A percentile compares a stretch with the other conserved stretches of the same genome.
Evolutionary conservation across 2,797 vertebrate species (phyloP).

Genomic region (Pseudopleuronectes americanus): DNA sequence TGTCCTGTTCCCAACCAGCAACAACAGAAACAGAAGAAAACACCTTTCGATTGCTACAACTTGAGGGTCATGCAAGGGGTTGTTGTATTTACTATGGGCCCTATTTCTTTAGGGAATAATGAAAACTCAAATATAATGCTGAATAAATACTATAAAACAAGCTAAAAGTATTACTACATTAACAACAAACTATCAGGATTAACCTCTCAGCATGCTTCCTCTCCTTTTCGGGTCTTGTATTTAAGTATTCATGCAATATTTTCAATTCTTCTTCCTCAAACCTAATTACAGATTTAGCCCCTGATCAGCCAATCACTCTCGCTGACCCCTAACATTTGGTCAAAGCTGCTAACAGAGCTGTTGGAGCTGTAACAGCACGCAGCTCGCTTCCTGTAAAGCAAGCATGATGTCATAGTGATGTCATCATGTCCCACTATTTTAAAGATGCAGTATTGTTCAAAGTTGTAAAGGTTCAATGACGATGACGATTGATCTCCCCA

Average conservation of each 20-base stretch:
- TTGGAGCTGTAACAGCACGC: slow-evolving; percentile 69
- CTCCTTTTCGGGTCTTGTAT: slow-evolving; percentile 20
- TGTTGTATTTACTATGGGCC: slow-evolving; percentile 36
- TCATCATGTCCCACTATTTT: slow-evolving; percentile 85
- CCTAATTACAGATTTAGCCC: slow-evolving; percentile 27
- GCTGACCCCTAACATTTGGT: slow-evolving; percentile 21
- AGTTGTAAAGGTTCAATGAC: slow-evolving; percentile 72
- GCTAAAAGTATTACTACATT: slow-evolving; percentile 9
- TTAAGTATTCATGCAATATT: slow-evolving; percentile 48
- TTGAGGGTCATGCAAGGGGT: slow-evolving; percentile 71
- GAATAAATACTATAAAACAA: slow-evolving; percentile 34
- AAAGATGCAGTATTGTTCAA: slow-evolving; percentile 90
- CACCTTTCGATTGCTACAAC: slow-evolving; percentile 66
- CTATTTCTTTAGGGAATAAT: slow-evolving; percentile 25
- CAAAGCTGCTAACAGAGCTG: slow-evolving; percentile 40
- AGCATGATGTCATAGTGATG: slow-evolving; percentile 75
- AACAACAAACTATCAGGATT: slow-evolving; percentile 23
- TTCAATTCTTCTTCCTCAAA: slow-evolving; percentile 21
- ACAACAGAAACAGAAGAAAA: slow-evolving; percentile 91
- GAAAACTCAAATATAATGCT: slow-evolving; percentile 13
- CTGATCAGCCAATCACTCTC: slow-evolving; percentile 25
- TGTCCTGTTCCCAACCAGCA: slow-evolving; percentile 88
- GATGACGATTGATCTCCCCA: slow-evolving; percentile 83
- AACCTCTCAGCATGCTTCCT: slow-evolving; percentile 37
- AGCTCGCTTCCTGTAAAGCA: slow-evolving; percentile 73